Evolutionary conservation across 1,140 invertebrate genomes (phyloP), one percentile per base, ranked within the genome.

Genomic region (Xylocopa sonorina): DNA sequence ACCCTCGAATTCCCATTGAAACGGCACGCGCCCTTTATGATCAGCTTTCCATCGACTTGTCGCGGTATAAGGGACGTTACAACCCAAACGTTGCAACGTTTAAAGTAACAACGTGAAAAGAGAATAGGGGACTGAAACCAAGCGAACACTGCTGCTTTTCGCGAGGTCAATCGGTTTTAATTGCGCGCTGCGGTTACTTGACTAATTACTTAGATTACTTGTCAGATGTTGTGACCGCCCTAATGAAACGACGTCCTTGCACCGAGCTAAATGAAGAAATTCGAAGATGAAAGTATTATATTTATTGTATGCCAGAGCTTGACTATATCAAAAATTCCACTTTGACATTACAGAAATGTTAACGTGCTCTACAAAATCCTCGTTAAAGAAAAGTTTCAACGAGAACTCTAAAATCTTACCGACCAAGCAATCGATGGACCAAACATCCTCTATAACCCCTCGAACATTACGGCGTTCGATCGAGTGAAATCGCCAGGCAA

Each of bases 111-210:
- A 38, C 32, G 34, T 5, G 14, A 14, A 18, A 41, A 2, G 0
- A 4, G 41, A 3, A 10, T 3, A 7, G n/a, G 24, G 21, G 18
- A 55, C 27, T 73, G 46, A 51, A 74, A 24, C 43, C n/a, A 32
- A 46, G 53, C 43, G 72, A 48, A 63, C 72, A 24, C 18, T 21
- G 58, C 14, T n/a, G 58, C 71, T 51, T 74, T 64, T 63, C 72
- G 51, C 51, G n/a, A n/a, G 58, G 58, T 63, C 58, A 74, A 74
- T 63, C 69, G 69, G 55, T 58, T 32, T 58, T 74, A 63, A 74
- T 63, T 63, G 58, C 57, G 46, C 16, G 34, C 58, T 16, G n/a
- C 46, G 18, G 38, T n/a, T 18, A 63, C 58, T 74, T 16, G 72
- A n/a, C 58, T 72, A 72, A 60, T 72, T 72, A 55, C 69, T 72